Conservation (phyloP, 1,140 invertebrate species). For the Steinernema khuongi region DNA sequence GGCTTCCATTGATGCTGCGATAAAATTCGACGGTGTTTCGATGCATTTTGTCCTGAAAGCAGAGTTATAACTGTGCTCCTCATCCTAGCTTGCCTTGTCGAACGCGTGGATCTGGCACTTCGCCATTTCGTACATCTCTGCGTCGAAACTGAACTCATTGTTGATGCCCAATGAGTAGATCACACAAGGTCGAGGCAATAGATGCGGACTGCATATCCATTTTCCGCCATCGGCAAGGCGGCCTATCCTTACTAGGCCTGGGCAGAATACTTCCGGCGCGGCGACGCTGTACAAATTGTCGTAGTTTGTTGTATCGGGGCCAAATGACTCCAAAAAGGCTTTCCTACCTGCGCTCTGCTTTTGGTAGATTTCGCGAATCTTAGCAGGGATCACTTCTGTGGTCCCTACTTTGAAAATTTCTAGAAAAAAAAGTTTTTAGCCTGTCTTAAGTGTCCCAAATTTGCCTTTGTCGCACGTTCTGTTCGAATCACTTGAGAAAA, state of each 20-base stretch:
- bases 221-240: not conserved
- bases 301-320: not conserved
- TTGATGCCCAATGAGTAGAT: not conserved
- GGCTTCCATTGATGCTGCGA: not conserved
- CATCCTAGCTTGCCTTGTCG: not conserved
- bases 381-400: not conserved
- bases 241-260: not conserved
- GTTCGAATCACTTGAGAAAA: too few species aligned
- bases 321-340: not conserved
- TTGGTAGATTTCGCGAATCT: not conserved
- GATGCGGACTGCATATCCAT: not conserved
- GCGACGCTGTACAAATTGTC: not conserved
- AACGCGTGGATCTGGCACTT: not conserved
- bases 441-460: too few species aligned
- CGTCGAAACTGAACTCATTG: not conserved
- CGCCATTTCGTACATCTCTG: not conserved
- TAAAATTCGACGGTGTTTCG: not conserved
- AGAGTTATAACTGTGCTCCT: not conserved
- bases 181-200: not conserved
- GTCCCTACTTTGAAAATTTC: not conserved
- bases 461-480: too few species aligned
- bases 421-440: too few species aligned
- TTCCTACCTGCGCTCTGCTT: not conserved
- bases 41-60: not conserved
- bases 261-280: not conserved